Conservation (phyloP, 2,113 vertebrate species). For the Saguinus imperator region DNA sequence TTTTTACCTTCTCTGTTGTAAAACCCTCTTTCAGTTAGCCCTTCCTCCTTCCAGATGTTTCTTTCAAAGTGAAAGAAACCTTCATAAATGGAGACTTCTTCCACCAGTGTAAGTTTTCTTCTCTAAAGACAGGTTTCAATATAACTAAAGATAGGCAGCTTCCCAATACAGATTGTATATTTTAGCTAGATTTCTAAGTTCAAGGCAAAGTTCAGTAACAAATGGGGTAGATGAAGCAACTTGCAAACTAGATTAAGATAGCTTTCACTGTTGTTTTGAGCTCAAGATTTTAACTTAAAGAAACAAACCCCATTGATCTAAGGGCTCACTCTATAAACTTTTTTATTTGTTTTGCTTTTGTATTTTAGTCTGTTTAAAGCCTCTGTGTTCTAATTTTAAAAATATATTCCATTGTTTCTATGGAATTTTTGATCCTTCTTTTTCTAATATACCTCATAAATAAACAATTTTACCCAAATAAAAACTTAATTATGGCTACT, state of each 20-base stretch:
- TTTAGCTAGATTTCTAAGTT: neutral
- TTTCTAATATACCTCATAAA: neutral
- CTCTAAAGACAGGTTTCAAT: neutral
- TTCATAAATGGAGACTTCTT: neutral
- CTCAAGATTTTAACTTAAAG: neutral
- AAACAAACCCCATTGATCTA: neutral
- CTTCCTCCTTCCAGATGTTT: neutral
- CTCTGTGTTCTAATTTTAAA: neutral
- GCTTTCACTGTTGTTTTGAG: neutral
- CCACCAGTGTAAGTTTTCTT: neutral
- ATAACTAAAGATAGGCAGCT: neutral
- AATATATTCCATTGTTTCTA: neutral
- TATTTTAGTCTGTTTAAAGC: neutral
- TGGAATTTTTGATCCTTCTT: neutral
- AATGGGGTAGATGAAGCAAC: neutral
- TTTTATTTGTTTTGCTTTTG: no score
- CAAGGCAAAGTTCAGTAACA: neutral
- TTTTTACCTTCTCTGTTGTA: neutral
- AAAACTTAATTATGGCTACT: neutral
- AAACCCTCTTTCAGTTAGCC: neutral
- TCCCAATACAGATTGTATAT: neutral
- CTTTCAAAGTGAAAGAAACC: neutral
- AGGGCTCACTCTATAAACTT: neutral
- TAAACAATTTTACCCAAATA: neutral
- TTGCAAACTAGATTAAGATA: neutral